Percentiles rank a stretch among this genome's conserved stretches.
These are phyloP conservation scores for Zaprionus ornatus DNA, from an alignment of 1,140 invertebrate species.

Conservation along the genomic window DNA sequence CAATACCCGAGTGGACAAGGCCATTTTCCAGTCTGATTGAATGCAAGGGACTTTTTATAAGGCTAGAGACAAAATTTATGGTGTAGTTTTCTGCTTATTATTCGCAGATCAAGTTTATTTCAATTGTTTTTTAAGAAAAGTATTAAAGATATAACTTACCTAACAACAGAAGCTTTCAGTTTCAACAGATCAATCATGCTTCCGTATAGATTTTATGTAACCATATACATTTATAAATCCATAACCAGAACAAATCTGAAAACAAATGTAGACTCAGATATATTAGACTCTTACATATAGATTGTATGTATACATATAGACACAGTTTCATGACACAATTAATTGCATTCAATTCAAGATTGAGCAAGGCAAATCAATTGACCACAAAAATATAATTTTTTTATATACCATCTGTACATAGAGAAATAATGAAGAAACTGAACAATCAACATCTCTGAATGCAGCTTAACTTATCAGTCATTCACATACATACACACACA, in stretches of 20 bases:
- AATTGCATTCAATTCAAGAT: constrained; percentile 21
- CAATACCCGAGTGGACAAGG: too few species aligned
- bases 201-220: background rate
- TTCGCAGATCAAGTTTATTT: too few species aligned
- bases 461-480: background rate
- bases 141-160: too few species aligned
- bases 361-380: constrained; percentile 30
- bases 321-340: constrained; percentile 2
- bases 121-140: too few species aligned
- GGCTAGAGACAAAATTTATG: too few species aligned
- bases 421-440: background rate
- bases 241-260: background rate
- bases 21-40: too few species aligned
- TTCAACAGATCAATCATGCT: too few species aligned
- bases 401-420: background rate
- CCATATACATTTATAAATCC: background rate
- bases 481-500: background rate
- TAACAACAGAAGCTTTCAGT: too few species aligned
- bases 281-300: background rate
- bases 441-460: constrained; percentile 8
- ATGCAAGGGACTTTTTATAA: too few species aligned
- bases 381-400: constrained; percentile 8
- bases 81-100: too few species aligned
- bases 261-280: background rate
- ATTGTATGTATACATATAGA: constrained; percentile 2